These are phyloP conservation scores for Drosophila diplacantha DNA, from an alignment of 2,888 invertebrate species.

Conservation along the genomic window DNA sequence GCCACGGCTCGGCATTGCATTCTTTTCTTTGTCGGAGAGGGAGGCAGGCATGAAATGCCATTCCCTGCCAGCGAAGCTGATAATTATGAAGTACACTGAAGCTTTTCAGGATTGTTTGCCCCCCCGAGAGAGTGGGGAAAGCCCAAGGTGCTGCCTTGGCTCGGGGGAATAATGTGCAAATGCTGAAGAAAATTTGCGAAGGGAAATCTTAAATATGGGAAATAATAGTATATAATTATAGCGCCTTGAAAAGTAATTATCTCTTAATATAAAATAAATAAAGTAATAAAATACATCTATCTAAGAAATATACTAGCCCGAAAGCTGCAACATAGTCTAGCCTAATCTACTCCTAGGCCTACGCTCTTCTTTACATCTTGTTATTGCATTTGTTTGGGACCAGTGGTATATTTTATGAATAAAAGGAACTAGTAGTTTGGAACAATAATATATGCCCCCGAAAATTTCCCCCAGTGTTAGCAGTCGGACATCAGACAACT, in stretches of 20 bases:
- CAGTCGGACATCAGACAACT: constrained; percentile 10
- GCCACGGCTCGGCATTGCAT: constrained; percentile 23
- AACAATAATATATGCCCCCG: not conserved
- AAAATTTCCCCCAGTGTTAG: not conserved
- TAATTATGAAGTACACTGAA: constrained; percentile 31
- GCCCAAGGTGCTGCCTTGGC: too few species aligned
- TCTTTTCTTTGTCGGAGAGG: constrained; percentile 10
- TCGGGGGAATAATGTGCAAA: not conserved
- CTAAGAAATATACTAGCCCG: not conserved
- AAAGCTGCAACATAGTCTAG: not conserved
- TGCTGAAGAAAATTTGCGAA: not conserved
- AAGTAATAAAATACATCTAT: too few species aligned
- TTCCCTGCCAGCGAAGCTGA: constrained; percentile 14
- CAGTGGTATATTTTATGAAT: not conserved
- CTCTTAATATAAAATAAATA: too few species aligned
- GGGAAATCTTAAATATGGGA: not conserved
- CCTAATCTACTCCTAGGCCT: not conserved
- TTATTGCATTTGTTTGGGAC: not conserved
- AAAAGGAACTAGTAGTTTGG: not conserved
- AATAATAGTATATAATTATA: not conserved
- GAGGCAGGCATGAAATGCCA: constrained; percentile 25
- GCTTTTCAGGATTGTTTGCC: constrained; percentile 4
- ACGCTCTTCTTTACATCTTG: not conserved
- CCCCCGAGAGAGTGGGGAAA: not conserved
- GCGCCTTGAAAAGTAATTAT: not conserved